Evolutionary conservation across 2,113 vertebrate genomes (phyloP).

Genomic region (Corythornis madagascariensis): DNA sequence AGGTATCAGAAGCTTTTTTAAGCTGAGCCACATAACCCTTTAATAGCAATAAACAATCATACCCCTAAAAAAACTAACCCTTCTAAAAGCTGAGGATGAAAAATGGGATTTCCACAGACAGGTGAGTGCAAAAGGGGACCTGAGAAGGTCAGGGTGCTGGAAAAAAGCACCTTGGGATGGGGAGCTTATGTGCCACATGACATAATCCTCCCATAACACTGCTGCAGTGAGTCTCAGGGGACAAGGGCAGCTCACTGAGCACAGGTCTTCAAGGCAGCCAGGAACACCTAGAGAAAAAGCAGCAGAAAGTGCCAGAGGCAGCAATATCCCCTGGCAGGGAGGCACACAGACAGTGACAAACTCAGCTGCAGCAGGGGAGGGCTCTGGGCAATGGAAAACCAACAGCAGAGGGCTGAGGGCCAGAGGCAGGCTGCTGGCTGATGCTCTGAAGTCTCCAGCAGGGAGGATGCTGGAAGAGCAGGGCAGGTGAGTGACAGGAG

Average conservation of each 20-base stretch:
- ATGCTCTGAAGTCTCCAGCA: neutral
- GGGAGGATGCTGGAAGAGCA: neutral
- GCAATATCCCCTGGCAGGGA: neutral
- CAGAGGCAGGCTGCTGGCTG: neutral
- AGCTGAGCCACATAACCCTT: neutral
- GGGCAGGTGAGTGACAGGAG: neutral
- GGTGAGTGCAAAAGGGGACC: neutral
- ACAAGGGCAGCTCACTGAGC: neutral
- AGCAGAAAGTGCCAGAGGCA: neutral
- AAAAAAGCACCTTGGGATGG: neutral
- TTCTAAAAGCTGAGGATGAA: neutral
- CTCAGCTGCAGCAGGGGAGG: neutral
- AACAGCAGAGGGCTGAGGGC: neutral
- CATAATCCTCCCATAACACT: slow-evolving; percentile 16
- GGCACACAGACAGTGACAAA: neutral
- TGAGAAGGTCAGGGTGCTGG: slow-evolving; percentile 32
- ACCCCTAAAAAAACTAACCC: accelerated
- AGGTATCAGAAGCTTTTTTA: neutral
- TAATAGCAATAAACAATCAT: neutral
- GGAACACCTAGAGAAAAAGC: neutral
- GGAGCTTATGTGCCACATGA: slow-evolving; percentile 27
- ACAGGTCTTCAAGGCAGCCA: neutral
- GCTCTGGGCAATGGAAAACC: neutral
- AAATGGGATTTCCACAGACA: neutral
- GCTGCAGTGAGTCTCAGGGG: neutral